Evolutionary conservation across 2,797 vertebrate genomes (phyloP).

Genomic region (Molossus molossus): DNA sequence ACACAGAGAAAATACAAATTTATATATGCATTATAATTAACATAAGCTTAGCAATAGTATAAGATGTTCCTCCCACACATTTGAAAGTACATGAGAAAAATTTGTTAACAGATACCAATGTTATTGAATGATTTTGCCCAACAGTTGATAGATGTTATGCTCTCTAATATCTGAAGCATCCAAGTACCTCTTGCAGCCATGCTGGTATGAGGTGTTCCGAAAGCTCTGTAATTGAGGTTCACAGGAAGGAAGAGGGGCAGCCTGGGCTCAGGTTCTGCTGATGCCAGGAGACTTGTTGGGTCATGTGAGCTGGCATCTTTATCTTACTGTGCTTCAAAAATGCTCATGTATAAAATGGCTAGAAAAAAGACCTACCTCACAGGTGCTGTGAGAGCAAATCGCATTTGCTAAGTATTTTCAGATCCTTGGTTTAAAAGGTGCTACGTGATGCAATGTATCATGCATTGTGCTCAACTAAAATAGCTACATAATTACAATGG

Average conservation of each 20-base stretch:
- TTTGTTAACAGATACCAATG: not conserved
- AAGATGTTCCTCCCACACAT: slow-evolving; percentile 4
- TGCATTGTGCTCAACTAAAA: slow-evolving; percentile 74
- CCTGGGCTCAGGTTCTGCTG: not conserved
- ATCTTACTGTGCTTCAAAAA: slow-evolving; percentile 64
- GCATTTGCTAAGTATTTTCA: slow-evolving; percentile 77
- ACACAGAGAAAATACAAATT: slow-evolving; percentile 44
- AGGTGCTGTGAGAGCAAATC: slow-evolving; percentile 79
- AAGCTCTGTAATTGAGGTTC: not conserved
- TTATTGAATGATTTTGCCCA: slow-evolving; percentile 48
- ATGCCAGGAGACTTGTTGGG: not conserved
- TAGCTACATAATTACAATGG: slow-evolving; percentile 36
- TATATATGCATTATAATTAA: slow-evolving; percentile 61
- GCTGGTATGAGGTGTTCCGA: slow-evolving; percentile 13
- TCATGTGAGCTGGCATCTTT: slow-evolving; percentile 10
- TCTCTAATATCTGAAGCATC: not conserved
- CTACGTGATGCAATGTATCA: slow-evolving; percentile 68
- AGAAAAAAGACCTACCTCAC: slow-evolving; percentile 80
- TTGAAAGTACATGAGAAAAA: slow-evolving; percentile 60
- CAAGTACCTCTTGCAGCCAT: not conserved
- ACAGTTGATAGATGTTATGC: not conserved
- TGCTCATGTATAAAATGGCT: slow-evolving; percentile 67
- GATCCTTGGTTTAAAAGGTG: slow-evolving; percentile 82
- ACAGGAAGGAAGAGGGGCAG: not conserved
- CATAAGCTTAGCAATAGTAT: slow-evolving; percentile 58